phyloP scores from a whole-genome alignment of 2,888 invertebrate species.

The Icerya purchasi region DNA sequence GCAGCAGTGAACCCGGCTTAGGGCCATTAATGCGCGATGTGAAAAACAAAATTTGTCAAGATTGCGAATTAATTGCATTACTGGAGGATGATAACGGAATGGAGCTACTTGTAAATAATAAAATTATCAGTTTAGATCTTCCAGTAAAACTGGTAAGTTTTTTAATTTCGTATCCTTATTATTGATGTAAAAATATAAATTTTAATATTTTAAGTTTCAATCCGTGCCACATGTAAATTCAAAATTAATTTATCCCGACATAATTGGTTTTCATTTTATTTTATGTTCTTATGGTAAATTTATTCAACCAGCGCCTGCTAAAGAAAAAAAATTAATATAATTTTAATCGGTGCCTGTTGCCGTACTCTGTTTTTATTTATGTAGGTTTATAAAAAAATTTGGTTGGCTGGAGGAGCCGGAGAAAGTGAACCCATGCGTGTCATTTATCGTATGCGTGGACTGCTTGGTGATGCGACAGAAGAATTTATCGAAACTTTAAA shows the following conservation, averaged over 20 bases:
- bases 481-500: conserved; percentile 91
- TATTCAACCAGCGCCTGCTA: not conserved
- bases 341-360: not conserved
- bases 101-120: conserved; percentile 91
- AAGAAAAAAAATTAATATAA: not conserved
- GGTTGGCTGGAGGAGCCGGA: conserved; percentile 65
- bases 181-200: no score
- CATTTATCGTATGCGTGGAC: conserved; percentile 90
- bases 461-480: conserved; percentile 95
- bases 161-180: no score
- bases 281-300: not conserved
- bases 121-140: conserved; percentile 89
- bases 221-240: no score
- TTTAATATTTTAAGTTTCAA: no score
- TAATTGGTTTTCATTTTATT: no score
- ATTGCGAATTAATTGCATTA: conserved; percentile 93
- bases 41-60: conserved; percentile 94
- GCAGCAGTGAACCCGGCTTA: conserved; percentile 75
- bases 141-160: conserved; percentile 74
- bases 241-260: no score
- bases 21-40: conserved; percentile 96
- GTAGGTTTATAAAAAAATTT: conserved; percentile 46
- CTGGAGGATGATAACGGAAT: conserved; percentile 96
- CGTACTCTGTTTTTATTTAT: conserved; percentile 11
- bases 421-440: conserved; percentile 92